Evolutionary conservation across 2,113 vertebrate genomes (phyloP).

Genomic region (Coracopsis vasa): DNA sequence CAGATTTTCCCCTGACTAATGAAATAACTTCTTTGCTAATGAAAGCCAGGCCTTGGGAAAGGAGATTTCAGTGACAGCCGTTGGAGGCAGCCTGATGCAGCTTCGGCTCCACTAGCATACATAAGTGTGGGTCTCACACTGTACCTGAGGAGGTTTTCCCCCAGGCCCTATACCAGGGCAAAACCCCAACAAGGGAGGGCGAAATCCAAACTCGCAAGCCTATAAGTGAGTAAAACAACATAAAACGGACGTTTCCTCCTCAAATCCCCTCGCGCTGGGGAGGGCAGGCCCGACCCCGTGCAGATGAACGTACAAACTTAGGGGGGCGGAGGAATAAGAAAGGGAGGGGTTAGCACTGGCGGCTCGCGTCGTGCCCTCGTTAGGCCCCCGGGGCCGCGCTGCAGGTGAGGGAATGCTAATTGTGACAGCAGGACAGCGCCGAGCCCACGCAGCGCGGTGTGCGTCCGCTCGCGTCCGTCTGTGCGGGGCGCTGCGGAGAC

Average conservation of each 20-base stretch:
- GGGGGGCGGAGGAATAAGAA: neutral
- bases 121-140: fast-evolving
- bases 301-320: neutral
- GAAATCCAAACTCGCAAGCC: neutral
- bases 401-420: conserved; percentile 11
- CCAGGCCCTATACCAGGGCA: fast-evolving
- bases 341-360: neutral
- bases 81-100: neutral
- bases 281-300: neutral
- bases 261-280: fast-evolving
- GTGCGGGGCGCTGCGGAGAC: too few species aligned
- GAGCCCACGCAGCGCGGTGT: fast-evolving
- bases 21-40: conserved; percentile 48
- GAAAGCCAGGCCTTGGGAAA: conserved; percentile 38
- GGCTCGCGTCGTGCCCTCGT: neutral
- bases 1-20: conserved; percentile 9
- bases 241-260: fast-evolving
- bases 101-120: neutral
- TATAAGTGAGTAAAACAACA: fast-evolving
- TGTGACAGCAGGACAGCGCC: neutral
- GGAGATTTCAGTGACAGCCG: neutral
- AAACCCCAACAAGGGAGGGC: fast-evolving
- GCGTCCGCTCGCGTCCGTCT: fast-evolving
- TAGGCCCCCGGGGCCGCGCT: neutral
- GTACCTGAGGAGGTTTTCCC: neutral